Percentiles rank a stretch among this genome's conserved stretches.
Conservation (phyloP, 2,113 vertebrate genomes). For the Melozone crissalis region DNA sequence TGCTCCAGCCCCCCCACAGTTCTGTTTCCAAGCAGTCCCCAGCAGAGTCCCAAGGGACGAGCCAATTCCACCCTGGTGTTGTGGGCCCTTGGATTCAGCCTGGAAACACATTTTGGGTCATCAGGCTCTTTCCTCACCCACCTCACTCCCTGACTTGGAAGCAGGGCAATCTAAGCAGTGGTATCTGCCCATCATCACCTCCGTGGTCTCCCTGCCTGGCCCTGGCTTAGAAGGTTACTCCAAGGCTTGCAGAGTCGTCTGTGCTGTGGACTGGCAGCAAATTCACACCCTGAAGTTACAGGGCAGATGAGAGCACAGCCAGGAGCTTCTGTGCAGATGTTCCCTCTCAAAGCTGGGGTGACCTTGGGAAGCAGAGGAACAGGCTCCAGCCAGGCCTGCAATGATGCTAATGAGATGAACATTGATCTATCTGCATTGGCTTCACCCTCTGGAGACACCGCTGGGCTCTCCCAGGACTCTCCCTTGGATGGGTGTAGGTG, state of each 20-base stretch:
- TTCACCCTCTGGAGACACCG: neutral
- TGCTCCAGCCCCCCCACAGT: neutral
- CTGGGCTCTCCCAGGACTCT: neutral
- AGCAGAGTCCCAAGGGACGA: neutral
- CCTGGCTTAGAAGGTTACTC: neutral
- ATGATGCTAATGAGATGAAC: neutral
- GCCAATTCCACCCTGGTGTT: neutral
- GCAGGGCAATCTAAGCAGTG: neutral
- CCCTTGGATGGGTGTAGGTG: accelerated
- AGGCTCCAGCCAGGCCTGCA: neutral
- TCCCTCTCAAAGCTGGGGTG: neutral
- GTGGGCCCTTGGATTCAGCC: neutral
- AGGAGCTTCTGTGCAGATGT: neutral
- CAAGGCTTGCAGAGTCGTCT: neutral
- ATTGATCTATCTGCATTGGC: accelerated
- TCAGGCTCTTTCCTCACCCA: neutral
- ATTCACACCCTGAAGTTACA: neutral
- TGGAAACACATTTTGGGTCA: neutral
- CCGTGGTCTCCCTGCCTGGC: neutral
- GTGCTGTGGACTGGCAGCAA: neutral
- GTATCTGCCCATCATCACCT: too few species aligned
- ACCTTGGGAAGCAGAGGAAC: neutral
- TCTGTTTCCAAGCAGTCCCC: neutral
- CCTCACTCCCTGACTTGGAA: neutral
- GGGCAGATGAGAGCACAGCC: neutral